Evolutionary conservation across 2,113 vertebrate species (phyloP), one percentile per base, ranked within the genome.

Genomic region (Daphoenositta chrysoptera): DNA sequence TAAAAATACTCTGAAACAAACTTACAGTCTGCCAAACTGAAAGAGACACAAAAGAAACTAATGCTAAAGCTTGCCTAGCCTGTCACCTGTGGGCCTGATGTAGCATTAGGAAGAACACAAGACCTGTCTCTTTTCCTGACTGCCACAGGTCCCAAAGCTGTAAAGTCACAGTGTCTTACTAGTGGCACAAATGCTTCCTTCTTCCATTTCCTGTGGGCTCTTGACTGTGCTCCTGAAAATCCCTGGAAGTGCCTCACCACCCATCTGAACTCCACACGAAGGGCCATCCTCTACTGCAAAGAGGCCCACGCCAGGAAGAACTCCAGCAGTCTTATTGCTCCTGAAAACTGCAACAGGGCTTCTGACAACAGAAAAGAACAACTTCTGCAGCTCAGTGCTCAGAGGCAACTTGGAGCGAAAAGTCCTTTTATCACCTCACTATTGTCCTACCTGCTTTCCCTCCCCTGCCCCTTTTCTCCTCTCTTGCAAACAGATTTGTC

Each of bases 301-400:
- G 33, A 63, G 6, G 8, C 3, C 50, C 10, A 7, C 1, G 1
- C 13, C 1, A 0, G 40, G 11, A 33, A 61, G 45, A 81, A 15
- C 19, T 57, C 27, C 53, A 58, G 24, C n/a, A 61, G 33, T 12
- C 16, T 17, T 86, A 51, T 84, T 75, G 13, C 35, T 73, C 40
- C 73, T 35, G 40, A 63, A 83, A 66, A 27, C 28, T 31, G 70
- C 37, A 76, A 19, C 21, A 40, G 18, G 14, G 15, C 33, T 73
- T 28, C 50, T 13, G 33, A 28, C 24, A 72, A 45, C 24, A 40
- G 48, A 64, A 68, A 63, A 75, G 4, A 92, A 12, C 15, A 47
- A 61, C 21, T 80, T 78, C 77, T 66, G 26, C 37, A 81, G 37
- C 31, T 53, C 31, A 58, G 22, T 45, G 11, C 28, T 87, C 21